phyloP scores from a whole-genome alignment of 2,888 invertebrate genomes.

The Clitarchus hookeri region DNA sequence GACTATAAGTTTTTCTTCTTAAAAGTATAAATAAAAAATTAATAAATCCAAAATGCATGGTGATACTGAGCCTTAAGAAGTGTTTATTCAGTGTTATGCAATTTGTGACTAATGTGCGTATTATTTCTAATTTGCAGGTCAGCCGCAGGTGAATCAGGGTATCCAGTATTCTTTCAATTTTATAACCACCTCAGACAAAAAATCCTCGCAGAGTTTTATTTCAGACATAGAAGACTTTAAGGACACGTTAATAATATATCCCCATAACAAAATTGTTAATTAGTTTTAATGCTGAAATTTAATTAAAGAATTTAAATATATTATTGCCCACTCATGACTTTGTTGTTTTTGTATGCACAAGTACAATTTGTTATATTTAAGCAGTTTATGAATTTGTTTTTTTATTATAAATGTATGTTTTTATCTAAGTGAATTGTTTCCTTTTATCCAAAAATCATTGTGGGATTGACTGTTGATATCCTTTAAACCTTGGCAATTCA shows the following conservation, averaged over 20 bases:
- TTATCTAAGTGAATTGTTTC: background rate
- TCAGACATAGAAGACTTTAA: background rate
- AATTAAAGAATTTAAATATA: background rate
- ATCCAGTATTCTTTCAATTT: background rate
- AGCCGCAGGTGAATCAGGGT: background rate
- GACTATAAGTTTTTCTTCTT: too few species aligned
- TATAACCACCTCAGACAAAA: background rate
- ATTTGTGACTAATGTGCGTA: background rate
- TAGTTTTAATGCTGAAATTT: background rate
- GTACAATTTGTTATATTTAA: background rate
- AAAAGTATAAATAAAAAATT: too few species aligned
- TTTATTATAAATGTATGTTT: background rate
- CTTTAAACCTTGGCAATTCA: too few species aligned
- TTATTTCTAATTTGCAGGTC: background rate
- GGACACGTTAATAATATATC: background rate
- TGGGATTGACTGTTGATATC: too few species aligned
- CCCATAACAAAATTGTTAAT: slow-evolving; percentile 1
- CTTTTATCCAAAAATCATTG: background rate
- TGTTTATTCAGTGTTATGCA: background rate
- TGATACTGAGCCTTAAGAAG: background rate
- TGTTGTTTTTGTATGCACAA: background rate
- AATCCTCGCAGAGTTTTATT: background rate
- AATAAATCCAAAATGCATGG: too few species aligned
- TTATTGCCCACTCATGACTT: background rate
- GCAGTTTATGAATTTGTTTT: background rate